Conservation (phyloP, 2,888 invertebrate species). For the Cinara cedri region DNA sequence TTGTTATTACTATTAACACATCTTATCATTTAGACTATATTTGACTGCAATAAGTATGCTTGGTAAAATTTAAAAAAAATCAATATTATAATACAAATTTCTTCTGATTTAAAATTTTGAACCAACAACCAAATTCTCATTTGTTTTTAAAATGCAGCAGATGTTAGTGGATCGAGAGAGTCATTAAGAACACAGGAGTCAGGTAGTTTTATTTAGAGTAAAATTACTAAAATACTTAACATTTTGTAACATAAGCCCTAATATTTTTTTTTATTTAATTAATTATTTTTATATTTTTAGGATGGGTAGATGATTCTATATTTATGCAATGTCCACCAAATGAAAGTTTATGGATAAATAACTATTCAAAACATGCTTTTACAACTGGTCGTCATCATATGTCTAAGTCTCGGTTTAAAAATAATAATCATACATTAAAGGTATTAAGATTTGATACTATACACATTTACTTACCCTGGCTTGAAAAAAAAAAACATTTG, state of each 20-base stretch:
- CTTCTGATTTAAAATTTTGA: neutral
- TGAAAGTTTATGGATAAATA: constrained; percentile 66
- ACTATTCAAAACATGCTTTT: constrained; percentile 73
- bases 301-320: constrained; percentile 63
- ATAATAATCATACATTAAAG: constrained; percentile 73
- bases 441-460: constrained; percentile 61
- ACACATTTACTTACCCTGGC: no score
- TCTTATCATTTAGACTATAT: constrained; percentile 20
- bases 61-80: neutral
- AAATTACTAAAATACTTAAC: neutral
- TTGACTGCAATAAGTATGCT: constrained; percentile 26
- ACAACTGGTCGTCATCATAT: constrained; percentile 72
- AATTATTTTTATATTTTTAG: constrained; percentile 50
- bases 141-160: constrained; percentile 66
- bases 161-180: constrained; percentile 81
- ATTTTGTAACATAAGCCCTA: neutral
- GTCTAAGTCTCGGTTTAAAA: constrained; percentile 72
- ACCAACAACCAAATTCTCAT: constrained; percentile 29
- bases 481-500: no score
- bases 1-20: constrained; percentile 14
- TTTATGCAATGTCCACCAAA: constrained; percentile 59
- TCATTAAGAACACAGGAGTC: constrained; percentile 80
- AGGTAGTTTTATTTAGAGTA: constrained; percentile 65
- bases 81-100: constrained; percentile 34
- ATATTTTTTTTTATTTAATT: neutral